These are phyloP conservation scores for Cylas formicarius DNA, from an alignment of 1,140 invertebrate species.

Conservation along the genomic window DNA sequence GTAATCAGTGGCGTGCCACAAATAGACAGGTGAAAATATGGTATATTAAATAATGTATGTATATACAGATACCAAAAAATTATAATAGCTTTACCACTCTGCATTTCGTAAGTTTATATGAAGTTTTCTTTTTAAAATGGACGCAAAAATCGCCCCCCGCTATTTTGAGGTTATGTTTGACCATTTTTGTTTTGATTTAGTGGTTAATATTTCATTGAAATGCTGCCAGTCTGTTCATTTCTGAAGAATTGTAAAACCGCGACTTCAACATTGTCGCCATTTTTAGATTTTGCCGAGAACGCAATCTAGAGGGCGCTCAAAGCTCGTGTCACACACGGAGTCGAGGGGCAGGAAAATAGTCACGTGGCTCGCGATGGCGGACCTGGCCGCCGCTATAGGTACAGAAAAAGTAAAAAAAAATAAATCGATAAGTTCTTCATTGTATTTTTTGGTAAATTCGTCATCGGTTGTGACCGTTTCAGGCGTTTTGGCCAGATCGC, in stretches of 20 bases:
- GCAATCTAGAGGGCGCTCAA: conserved; percentile 33
- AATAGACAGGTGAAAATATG: too few relatives aligned
- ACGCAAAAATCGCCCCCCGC: too few relatives aligned
- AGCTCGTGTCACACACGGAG: conserved; percentile 50
- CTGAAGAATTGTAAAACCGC: conserved; percentile 1
- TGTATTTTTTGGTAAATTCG: too few relatives aligned
- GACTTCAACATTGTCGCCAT: background rate
- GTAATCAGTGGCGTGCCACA: too few relatives aligned
- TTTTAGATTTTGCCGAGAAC: conserved; percentile 45
- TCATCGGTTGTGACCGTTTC: too few relatives aligned
- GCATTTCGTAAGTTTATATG: background rate
- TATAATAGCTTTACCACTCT: too few relatives aligned
- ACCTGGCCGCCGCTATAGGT: conserved; percentile 69
- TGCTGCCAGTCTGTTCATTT: too few relatives aligned
- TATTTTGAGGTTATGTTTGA: too few relatives aligned
- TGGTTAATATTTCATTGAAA: too few relatives aligned
- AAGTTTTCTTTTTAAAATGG: too few relatives aligned
- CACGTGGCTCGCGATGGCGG: conserved; percentile 68
- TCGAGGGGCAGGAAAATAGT: conserved; percentile 62
- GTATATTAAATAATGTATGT: too few relatives aligned
- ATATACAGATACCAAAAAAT: too few relatives aligned
- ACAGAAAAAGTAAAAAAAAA: conserved; percentile 20
- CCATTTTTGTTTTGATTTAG: background rate
- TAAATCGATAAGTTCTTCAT: background rate
- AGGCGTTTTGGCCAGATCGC: conserved; percentile 67